Base-by-base conservation (phyloP, 2,797 vertebrate genomes). In the Spinibarbus caldwelli region DNA sequence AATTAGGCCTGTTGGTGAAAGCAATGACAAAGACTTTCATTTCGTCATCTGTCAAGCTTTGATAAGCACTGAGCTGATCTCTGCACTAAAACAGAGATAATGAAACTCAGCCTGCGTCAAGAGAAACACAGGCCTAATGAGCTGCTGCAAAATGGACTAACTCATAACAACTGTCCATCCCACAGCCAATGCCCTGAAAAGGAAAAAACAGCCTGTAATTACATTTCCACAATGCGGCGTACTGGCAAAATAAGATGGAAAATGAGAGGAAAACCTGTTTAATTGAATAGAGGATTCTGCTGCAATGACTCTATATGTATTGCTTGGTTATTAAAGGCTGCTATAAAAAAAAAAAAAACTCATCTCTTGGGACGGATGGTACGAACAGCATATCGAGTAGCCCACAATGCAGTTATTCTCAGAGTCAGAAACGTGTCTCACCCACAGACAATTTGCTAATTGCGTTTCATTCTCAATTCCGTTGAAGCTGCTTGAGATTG, bases 31-130 rank as follows among this genome's bases (percentile, higher is more conserved):
- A 82, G 15, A 66, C 81, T 76, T 71, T 66, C 82, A 76, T 79
- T 85, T 77, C 62, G 62, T 86, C 83, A 89, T 89, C 88, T 87
- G 88, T 87, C 83, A 80, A 71, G 79, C 86, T 86, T 90, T 87
- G 84, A 85, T 83, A 82, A 78, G 43, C 49, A 26, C 38, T 15
- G 29, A 87, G 80, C 82, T 86, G 83, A 89, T 89, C 80, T 84
- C 54, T 19, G 76, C 43, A 75, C 64, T 76, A 76, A 21, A 75
- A 62, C 62, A 77, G 78, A 83, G 64, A 86, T 88, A 87, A 88
- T 88, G 73, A 76, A 85, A 85, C 54, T 54, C 54, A 47, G 43
- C 54, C 67, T 67, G 75, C 26, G 47, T 85, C 80, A 81, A 57
- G 83, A 85, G 80, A 83, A 83, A 62, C 75, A 81, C 79, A 82